A percentile compares a stretch with the other conserved stretches of the same genome.
These are phyloP conservation scores for Lasioglossum baleicum DNA, from an alignment of 1,140 invertebrate species.

Conservation along the genomic window DNA sequence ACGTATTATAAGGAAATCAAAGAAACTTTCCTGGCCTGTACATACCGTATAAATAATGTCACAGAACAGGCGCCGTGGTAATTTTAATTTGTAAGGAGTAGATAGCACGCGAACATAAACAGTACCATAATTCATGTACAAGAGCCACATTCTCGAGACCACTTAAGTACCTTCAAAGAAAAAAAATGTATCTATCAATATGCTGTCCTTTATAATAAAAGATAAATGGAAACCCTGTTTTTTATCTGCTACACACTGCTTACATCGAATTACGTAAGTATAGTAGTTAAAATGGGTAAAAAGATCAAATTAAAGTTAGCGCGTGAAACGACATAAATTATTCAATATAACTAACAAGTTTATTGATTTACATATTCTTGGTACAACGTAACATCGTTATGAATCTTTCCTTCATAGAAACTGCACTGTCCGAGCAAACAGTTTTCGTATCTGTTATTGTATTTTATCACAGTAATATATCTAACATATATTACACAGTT, in stretches of 20 bases:
- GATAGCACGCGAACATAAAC: constrained; percentile 7
- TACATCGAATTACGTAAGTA: neutral
- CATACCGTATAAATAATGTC: constrained; percentile 22
- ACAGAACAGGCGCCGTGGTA: constrained; percentile 4
- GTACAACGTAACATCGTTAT: neutral
- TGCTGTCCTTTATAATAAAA: constrained; percentile 58
- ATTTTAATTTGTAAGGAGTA: constrained; percentile 32
- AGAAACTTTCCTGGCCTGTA: constrained; percentile 18
- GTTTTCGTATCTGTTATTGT: neutral
- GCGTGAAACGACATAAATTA: neutral
- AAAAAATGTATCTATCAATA: constrained; percentile 46
- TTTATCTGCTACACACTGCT: neutral
- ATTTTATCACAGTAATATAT: constrained; percentile 52
- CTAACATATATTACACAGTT: constrained; percentile 42
- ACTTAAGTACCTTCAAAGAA: constrained; percentile 36
- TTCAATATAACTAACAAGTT: constrained; percentile 5
- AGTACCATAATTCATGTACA: constrained; percentile 26
- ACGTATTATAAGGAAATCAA: neutral
- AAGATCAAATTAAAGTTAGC: neutral
- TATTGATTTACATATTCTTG: constrained; percentile 17
- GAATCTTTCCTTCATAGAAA: constrained; percentile 16
- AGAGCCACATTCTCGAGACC: constrained; percentile 37
- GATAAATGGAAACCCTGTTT: neutral
- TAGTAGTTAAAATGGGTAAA: neutral
- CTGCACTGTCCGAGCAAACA: neutral